A percentile compares a stretch with the other conserved stretches of the same genome.
These are phyloP conservation scores for Scartelaos histophorus DNA, from an alignment of 2,113 vertebrate species.

Conservation along the genomic window DNA sequence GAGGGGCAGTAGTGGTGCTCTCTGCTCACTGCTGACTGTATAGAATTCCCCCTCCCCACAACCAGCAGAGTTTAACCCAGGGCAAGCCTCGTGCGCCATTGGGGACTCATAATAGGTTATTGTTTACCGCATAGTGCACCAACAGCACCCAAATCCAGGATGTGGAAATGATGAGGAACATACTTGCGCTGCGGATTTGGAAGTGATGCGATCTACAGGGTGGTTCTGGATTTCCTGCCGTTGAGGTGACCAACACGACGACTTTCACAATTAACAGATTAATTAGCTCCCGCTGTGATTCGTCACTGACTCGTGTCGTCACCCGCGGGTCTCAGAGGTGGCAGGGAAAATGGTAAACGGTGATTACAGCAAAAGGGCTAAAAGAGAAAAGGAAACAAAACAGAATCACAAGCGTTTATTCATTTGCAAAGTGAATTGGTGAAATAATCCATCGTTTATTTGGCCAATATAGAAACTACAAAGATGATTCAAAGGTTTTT, in stretches of 20 bases:
- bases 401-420: too few species aligned
- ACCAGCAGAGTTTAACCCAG: slow-evolving; percentile 61
- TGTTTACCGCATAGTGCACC: slow-evolving; percentile 66
- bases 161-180: slow-evolving; percentile 62
- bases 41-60: slow-evolving; percentile 64
- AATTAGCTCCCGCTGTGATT: not conserved
- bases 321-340: not conserved
- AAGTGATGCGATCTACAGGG: slow-evolving; percentile 22
- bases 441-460: too few species aligned
- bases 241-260: slow-evolving; percentile 3
- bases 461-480: too few species aligned
- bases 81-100: slow-evolving; percentile 54
- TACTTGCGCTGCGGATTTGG: slow-evolving; percentile 33
- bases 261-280: not conserved
- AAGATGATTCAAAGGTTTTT: too few species aligned
- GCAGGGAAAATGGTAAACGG: not conserved
- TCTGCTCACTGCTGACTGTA: slow-evolving; percentile 67
- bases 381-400: too few species aligned
- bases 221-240: slow-evolving; percentile 26
- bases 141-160: slow-evolving; percentile 56
- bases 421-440: too few species aligned
- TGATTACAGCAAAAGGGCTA: not conserved
- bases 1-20: slow-evolving; percentile 67
- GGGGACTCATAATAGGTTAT: slow-evolving; percentile 61
- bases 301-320: not conserved